Conservation (phyloP, 2,888 invertebrate genomes). For the Phyllotreta striolata region DNA sequence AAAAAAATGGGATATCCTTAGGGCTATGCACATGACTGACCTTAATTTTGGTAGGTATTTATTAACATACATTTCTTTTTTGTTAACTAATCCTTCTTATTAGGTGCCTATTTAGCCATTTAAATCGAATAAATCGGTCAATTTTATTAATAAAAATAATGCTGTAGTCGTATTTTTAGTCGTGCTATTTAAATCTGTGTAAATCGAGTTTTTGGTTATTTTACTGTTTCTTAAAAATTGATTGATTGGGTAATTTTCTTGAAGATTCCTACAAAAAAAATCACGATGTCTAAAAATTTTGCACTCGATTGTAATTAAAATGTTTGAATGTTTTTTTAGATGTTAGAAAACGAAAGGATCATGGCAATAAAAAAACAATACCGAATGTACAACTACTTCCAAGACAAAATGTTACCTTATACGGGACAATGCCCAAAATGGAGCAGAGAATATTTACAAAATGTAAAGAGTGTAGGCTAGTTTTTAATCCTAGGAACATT, state of each 20-base stretch:
- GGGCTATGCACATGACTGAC: slow-evolving; percentile 33
- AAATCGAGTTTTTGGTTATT: not conserved
- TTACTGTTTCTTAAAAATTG: slow-evolving; percentile 2
- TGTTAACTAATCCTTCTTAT: slow-evolving; percentile 14
- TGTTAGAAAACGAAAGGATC: slow-evolving; percentile 30
- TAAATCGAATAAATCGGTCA: no score
- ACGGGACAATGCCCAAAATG: slow-evolving; percentile 57
- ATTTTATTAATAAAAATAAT: no score
- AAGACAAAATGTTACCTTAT: slow-evolving; percentile 54
- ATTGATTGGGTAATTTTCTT: not conserved
- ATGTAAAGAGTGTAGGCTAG: slow-evolving; percentile 54
- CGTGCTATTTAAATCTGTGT: no score
- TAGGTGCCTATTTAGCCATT: slow-evolving; percentile 6
- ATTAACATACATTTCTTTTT: slow-evolving; percentile 13
- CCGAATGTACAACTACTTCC: slow-evolving; percentile 52
- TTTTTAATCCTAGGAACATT: slow-evolving; percentile 42
- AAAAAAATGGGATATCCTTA: slow-evolving; percentile 43
- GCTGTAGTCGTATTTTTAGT: no score
- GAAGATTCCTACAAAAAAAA: slow-evolving; percentile 6
- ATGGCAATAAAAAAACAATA: slow-evolving; percentile 21
- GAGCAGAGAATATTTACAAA: slow-evolving; percentile 54
- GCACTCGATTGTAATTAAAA: not conserved
- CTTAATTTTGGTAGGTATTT: slow-evolving; percentile 40
- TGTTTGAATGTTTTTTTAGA: slow-evolving; percentile 36
- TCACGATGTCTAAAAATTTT: slow-evolving; percentile 1